Percentiles rank a stretch among this genome's conserved stretches.
Conservation (phyloP, 2,113 vertebrate species). For the Scortum barcoo region DNA sequence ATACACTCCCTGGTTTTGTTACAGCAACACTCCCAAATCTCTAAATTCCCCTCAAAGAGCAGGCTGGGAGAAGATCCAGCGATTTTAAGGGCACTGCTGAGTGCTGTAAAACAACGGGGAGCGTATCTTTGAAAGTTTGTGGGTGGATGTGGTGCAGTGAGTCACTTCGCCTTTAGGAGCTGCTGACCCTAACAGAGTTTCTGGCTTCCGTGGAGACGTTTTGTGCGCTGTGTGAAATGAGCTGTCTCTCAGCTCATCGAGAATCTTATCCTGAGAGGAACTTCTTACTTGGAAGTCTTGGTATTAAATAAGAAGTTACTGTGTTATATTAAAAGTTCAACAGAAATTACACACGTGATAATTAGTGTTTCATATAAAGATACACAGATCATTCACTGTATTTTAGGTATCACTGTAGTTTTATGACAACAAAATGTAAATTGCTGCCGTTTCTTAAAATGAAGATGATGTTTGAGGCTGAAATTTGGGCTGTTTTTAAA, state of each 20-base stretch:
- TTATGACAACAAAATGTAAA: background rate
- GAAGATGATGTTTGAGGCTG: too few species aligned
- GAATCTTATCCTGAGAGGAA: background rate
- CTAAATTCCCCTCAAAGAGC: background rate
- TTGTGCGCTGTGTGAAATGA: background rate
- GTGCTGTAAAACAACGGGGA: background rate
- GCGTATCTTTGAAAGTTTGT: conserved; percentile 7
- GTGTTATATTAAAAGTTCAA: background rate
- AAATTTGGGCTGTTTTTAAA: too few species aligned
- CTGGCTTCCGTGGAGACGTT: background rate
- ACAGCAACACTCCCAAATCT: background rate
- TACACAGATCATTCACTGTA: background rate
- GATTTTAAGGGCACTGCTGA: background rate
- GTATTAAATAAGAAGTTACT: background rate
- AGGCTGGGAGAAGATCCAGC: background rate
- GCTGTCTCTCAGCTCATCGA: background rate
- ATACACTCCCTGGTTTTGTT: background rate
- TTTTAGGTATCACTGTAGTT: background rate
- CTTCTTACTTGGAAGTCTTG: background rate
- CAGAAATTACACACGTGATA: background rate
- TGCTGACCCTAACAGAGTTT: background rate
- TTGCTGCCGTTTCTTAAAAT: background rate
- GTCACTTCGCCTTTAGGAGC: conserved; percentile 9
- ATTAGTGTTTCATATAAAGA: background rate
- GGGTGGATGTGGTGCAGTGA: background rate